These are phyloP conservation scores for Psix sp. DNA, from an alignment of 1,140 invertebrate species.

Conservation along the genomic window DNA sequence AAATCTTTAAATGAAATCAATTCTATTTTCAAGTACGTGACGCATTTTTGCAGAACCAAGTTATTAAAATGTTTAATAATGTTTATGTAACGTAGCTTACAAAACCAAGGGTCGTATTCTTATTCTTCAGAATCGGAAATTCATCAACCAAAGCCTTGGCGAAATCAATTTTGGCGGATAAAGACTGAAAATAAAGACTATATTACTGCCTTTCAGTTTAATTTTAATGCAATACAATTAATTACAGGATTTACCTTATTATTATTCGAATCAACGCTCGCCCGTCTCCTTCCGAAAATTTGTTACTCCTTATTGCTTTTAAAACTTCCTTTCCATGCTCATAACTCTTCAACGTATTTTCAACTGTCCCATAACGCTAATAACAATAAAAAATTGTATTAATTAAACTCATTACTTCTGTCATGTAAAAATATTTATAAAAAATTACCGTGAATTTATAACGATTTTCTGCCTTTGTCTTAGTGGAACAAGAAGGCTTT, in stretches of 20 bases:
- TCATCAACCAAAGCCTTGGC: no score
- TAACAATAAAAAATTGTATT: conserved; percentile 1
- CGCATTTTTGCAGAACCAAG: no score
- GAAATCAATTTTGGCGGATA: no score
- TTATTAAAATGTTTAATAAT: no score
- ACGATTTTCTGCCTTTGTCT: conserved; percentile 1
- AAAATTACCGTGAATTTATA: conserved; percentile 9
- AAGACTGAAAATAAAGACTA: no score
- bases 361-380: neutral
- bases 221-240: no score
- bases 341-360: neutral
- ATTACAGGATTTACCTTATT: conserved; percentile 1
- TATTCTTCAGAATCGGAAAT: no score
- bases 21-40: no score
- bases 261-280: conserved; percentile 2
- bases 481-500: neutral
- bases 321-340: neutral
- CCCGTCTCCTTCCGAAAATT: neutral
- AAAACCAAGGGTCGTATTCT: no score
- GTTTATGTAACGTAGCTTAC: no score
- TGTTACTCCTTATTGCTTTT: conserved; percentile 1
- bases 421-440: neutral
- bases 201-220: no score
- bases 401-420: neutral
- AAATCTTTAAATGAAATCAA: no score